Conservation (phyloP, 2,797 vertebrate genomes). For the Limosa lapponica region DNA sequence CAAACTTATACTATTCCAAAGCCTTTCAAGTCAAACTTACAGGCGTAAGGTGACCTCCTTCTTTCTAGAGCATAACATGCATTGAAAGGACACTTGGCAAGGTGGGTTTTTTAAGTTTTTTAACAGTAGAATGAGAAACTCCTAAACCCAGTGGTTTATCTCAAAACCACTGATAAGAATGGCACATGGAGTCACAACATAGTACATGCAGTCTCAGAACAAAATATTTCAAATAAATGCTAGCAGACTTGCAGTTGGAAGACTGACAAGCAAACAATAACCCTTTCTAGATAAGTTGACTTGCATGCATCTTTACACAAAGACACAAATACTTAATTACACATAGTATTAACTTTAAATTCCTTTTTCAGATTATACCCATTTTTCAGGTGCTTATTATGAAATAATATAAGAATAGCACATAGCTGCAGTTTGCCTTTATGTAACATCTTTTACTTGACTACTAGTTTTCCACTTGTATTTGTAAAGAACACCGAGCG, state of each 20-base stretch:
- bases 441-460: not conserved
- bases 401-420: not conserved
- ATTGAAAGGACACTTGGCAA: not conserved
- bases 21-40: not conserved
- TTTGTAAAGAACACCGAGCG: not conserved
- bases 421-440: not conserved
- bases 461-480: not conserved
- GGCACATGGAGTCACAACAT: not conserved
- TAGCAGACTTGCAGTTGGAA: not conserved
- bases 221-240: not conserved
- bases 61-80: not conserved
- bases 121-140: not conserved
- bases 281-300: not conserved
- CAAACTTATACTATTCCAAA: not conserved
- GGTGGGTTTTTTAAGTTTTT: not conserved
- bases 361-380: not conserved
- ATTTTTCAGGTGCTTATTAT: not conserved
- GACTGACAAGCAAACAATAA: rapidly evolving
- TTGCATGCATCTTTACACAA: not conserved
- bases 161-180: not conserved
- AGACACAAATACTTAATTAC: not conserved
- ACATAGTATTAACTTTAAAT: not conserved
- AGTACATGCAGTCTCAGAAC: not conserved
- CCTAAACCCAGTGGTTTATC: not conserved
- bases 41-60: not conserved